These are phyloP conservation scores for Clarias fuscus DNA, from an alignment of 2,797 vertebrate species.

Conservation along the genomic window DNA sequence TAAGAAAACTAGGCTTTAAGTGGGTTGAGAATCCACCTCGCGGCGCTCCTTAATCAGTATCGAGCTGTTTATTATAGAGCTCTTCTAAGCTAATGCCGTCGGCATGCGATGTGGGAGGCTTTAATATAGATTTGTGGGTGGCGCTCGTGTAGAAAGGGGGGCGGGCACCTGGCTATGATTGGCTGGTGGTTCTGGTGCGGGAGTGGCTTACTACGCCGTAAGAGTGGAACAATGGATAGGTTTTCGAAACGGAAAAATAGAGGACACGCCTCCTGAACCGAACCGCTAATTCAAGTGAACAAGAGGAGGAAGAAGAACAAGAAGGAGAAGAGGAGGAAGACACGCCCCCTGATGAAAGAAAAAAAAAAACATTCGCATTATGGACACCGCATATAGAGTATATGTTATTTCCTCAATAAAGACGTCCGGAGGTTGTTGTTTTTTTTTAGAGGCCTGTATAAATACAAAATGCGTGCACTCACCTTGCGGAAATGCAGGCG, in stretches of 20 bases:
- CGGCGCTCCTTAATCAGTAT: neutral
- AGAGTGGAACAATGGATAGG: slow-evolving; percentile 76
- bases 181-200: slow-evolving; percentile 55
- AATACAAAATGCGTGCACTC: neutral
- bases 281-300: slow-evolving; percentile 48
- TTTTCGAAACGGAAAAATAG: slow-evolving; percentile 62
- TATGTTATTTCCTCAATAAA: slow-evolving; percentile 33
- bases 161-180: slow-evolving; percentile 59
- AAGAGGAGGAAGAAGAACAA: slow-evolving; percentile 41
- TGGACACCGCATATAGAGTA: neutral
- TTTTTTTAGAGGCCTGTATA: slow-evolving; percentile 7
- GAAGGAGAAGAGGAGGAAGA: slow-evolving; percentile 30
- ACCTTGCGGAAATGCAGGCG: too few species aligned
- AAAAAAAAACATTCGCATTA: neutral
- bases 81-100: slow-evolving; percentile 66
- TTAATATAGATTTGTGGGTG: slow-evolving; percentile 75
- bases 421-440: neutral
- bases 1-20: slow-evolving; percentile 60
- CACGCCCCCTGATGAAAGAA: slow-evolving; percentile 61
- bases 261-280: slow-evolving; percentile 65
- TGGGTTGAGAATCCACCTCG: slow-evolving; percentile 14
- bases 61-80: slow-evolving; percentile 9
- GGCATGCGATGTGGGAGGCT: slow-evolving; percentile 64
- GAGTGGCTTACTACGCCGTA: slow-evolving; percentile 60
- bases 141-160: slow-evolving; percentile 36